Evolutionary conservation across 1,140 invertebrate genomes (phyloP), one percentile per base, ranked within the genome.

Genomic region (Mactra quadrangularis): DNA sequence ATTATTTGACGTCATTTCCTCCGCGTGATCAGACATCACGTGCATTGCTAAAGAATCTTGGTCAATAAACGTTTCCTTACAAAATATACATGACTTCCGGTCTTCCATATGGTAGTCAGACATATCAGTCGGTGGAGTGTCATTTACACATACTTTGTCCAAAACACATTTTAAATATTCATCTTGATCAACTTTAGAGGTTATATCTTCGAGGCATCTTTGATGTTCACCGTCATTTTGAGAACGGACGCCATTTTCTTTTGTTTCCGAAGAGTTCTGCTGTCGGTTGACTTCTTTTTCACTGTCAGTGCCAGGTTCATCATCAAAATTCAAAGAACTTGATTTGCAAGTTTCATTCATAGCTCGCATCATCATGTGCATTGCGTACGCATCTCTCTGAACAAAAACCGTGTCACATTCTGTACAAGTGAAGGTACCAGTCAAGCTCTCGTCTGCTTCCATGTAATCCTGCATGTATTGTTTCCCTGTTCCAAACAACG

Each of bases 311-410:
- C 22, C 7, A 47, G 29, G 29, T 41, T 38, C 38, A 45, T 64
- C 60, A 50, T 50, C 19, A 25, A 68, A 19, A 41, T 6, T 68
- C 15, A 41, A 41, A 31, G 13, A 19, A n/a, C 17, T 41, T 50
- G 64, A n/a, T 74, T 82, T 68, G 62, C 87, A 89, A 6, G 84
- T 71, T 71, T 89, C 82, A 41, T 86, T 86, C 83, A 87, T 85
- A 3, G 88, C 87, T 11, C 89, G 79, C 75, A 87, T 84, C 87
- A 90, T 89, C 87, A 89, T 89, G 68, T 90, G 89, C 87, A 90
- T 89, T 15, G 89, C 89, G 68, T 89, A 87, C 0, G 86, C 83
- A 74, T 90, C 89, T 57, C 89, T 60, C 53, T 75, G 85, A 3
- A 85, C 47, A 64, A 90, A 90, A 4, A 86, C 82, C 0, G 85